Evolutionary conservation across 2,888 invertebrate species (phyloP), one percentile per base, ranked within the genome.

Genomic region (Strigamia crassipes): DNA sequence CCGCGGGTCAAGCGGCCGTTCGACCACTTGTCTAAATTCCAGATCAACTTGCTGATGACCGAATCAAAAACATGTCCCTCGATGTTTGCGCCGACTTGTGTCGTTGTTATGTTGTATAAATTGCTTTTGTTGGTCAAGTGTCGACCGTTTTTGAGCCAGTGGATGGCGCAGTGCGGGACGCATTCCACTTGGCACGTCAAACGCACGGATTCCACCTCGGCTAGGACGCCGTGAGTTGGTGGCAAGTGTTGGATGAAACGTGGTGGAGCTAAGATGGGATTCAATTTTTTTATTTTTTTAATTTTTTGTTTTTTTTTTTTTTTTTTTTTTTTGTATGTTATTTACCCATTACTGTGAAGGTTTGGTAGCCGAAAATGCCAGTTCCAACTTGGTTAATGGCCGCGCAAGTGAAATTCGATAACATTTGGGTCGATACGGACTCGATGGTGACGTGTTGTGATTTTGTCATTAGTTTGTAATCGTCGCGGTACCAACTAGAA

Each of bases 161-260:
- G 90, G 82, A 96, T 93, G 84, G 92, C 91, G 89, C 96, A 96
- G 42, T 93, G 90, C 0, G 96, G 96, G 9, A 93, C 93, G 86
- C 96, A 96, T 87, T 96, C 96, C 82, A 96, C 94, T 84, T 94
- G 92, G 87, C 96, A 96, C 0, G 93, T 93, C n/a, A 96, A 90
- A 82, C 90, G 91, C 82, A 92, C 90, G 85, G 91, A 89, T 81
- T 90, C 88, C 10, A 94, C 92, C 82, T 94, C 93, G 13, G n/a
- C 81, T 38, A 89, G 86, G 0, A 87, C 89, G 21, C 95, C 96
- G 83, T 93, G 93, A 89, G 95, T 95, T 1, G 93, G 93, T 66
- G 92, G 92, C 86, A 95, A 91, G 23, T 93, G 92, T 85, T 93
- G 92, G 85, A 96, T 95, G 89, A 96, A 95, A 83, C 93, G 92